Evolutionary conservation across 1,140 invertebrate genomes (phyloP).

Genomic region (Conus betulinus): DNA sequence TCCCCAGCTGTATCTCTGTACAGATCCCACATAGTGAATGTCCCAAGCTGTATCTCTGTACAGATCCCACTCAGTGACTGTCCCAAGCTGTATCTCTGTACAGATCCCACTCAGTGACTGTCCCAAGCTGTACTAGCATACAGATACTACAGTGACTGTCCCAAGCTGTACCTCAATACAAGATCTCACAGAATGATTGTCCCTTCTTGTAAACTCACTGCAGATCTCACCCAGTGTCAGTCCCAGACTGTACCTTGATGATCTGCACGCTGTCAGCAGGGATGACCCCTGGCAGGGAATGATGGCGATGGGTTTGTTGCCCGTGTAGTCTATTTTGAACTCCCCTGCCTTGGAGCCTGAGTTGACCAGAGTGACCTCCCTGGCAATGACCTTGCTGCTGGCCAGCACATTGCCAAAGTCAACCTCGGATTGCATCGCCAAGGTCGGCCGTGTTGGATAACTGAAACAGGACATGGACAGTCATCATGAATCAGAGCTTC

Average conservation of each 20-base stretch:
- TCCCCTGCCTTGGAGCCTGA: conserved; percentile 71
- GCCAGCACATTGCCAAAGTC: conserved; percentile 73
- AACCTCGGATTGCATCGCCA: conserved; percentile 64
- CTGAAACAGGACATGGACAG: conserved; percentile 49
- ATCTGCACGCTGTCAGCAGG: conserved; percentile 68
- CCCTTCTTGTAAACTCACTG: too few relatives aligned
- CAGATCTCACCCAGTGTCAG: not conserved
- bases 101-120: too few relatives aligned
- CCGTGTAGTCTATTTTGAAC: conserved; percentile 72
- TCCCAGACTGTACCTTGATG: conserved; percentile 62
- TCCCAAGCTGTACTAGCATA: too few relatives aligned
- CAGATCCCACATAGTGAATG: too few relatives aligned
- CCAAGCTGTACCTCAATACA: too few relatives aligned
- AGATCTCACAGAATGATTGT: too few relatives aligned
- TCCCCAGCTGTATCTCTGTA: too few relatives aligned
- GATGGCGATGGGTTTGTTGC: conserved; percentile 70
- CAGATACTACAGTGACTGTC: too few relatives aligned
- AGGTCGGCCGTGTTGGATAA: conserved; percentile 60
- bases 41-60: too few relatives aligned
- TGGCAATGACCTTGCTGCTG: conserved; percentile 70
- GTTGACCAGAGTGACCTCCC: conserved; percentile 69
- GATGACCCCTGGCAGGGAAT: conserved; percentile 69
- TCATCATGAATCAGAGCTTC: too few relatives aligned
- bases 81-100: too few relatives aligned
- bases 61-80: too few relatives aligned